Evolutionary conservation across 2,113 vertebrate species (phyloP), one percentile per base, ranked within the genome.

Genomic region (Hyperoodon ampullatus): DNA sequence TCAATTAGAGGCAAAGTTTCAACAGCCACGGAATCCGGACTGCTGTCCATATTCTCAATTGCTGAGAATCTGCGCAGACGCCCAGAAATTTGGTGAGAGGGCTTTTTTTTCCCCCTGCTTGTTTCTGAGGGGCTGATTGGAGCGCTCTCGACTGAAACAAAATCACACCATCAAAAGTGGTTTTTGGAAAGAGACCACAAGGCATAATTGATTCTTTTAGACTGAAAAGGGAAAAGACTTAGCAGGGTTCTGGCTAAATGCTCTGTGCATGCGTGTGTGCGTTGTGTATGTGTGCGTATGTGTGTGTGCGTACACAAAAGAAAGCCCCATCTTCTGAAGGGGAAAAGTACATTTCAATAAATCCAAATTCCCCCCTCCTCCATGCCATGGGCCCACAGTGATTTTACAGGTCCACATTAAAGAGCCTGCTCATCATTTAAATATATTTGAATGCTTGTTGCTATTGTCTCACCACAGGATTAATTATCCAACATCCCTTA

Each of bases 1-100:
- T 99, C 99, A 99, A 99, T 99, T 99, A 99, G 98, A 98, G 98
- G 98, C 98, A 98, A 99, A 98, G 99, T 98, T 98, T 98, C 98
- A 98, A 99, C 99, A 98, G 99, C 98, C 98, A 88, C 95, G 98
- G 98, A 98, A 98, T 98, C 98, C 98, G 97, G 98, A 99, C 98
- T 98, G 99, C 99, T 99, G 99, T 98, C 98, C 98, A 97, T 98
- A 98, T 98, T 98, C 99, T 98, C 98, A 95, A 96, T 96, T 94
- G 90, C 97, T 96, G 92, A 95, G 98, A 97, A 96, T 94, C 97
- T 2, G 11, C 75, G 33, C 35, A 74, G 97, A 98, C 96, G 75
- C 96, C 98, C 97, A 95, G 97, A 97, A 98, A 98, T 98, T 93
- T 96, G 97, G 97, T 86, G 97, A 97, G 93, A 95, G 90, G 83